Evolutionary conservation across 1,140 invertebrate genomes (phyloP).

Genomic region (Ceratina calcarata): DNA sequence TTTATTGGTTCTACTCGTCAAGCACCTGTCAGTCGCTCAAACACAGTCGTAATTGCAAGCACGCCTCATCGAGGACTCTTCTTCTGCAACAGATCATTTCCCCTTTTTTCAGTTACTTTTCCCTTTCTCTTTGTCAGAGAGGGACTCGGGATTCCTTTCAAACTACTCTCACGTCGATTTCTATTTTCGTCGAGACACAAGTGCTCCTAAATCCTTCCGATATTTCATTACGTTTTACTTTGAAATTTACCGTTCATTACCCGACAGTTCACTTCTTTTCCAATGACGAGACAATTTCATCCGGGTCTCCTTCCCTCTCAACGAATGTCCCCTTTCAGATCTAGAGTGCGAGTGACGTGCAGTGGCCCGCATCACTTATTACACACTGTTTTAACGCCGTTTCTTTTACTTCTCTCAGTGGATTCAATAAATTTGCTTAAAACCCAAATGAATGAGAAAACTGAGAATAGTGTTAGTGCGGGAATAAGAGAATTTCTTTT

Average conservation of each 20-base stretch:
- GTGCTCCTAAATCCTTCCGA: constrained; percentile 36
- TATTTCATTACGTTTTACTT: constrained; percentile 48
- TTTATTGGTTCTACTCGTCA: constrained; percentile 51
- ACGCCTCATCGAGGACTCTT: constrained; percentile 40
- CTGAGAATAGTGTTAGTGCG: background rate
- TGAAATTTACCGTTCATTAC: constrained; percentile 47
- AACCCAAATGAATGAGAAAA: background rate
- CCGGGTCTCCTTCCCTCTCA: constrained; percentile 11
- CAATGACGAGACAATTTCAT: constrained; percentile 4
- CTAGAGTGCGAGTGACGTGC: background rate
- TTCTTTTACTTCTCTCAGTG: background rate
- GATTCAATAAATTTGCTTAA: background rate
- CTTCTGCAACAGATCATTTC: constrained; percentile 47
- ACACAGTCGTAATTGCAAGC: constrained; percentile 55
- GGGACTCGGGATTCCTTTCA: constrained; percentile 28
- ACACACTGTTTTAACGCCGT: background rate
- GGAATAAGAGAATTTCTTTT: background rate
- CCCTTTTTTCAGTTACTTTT: no score
- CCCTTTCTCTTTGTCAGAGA: background rate
- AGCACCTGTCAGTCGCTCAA: constrained; percentile 54
- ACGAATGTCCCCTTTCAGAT: background rate
- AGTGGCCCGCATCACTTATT: background rate
- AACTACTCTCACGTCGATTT: constrained; percentile 22
- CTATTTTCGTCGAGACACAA: constrained; percentile 26
- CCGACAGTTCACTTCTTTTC: constrained; percentile 11